Conservation (phyloP, 2,113 vertebrate species). For the Loxodonta africana region DNA sequence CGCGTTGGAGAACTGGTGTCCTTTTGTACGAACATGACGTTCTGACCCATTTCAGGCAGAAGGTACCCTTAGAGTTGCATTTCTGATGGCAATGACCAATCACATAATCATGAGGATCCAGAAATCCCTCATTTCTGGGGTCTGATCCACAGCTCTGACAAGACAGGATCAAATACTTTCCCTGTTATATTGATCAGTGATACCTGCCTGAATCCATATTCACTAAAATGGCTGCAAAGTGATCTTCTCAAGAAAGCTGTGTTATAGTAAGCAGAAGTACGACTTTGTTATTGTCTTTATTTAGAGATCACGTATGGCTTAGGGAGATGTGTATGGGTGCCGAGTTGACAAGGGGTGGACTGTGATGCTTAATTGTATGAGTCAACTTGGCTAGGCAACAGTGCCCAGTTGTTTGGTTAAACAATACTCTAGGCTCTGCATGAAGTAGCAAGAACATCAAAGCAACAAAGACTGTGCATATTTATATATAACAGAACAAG, state of each 20-base stretch:
- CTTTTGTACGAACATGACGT: not conserved
- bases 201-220: not conserved
- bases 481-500: not conserved
- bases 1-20: not conserved
- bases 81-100: not conserved
- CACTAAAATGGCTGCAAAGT: not conserved
- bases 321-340: not conserved
- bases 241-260: not conserved
- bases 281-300: not conserved
- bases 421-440: too few relatives aligned
- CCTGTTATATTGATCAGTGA: not conserved
- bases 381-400: not conserved
- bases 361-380: not conserved
- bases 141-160: not conserved
- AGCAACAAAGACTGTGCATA: not conserved
- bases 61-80: not conserved
- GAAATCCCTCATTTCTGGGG: not conserved
- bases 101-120: not conserved
- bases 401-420: not conserved
- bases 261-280: too few relatives aligned
- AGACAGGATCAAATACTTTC: not conserved
- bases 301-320: not conserved
- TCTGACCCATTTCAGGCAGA: not conserved
- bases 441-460: not conserved
- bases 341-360: not conserved